phyloP scores from a whole-genome alignment of 2,888 invertebrate species.

The Oscheius sp. region DNA sequence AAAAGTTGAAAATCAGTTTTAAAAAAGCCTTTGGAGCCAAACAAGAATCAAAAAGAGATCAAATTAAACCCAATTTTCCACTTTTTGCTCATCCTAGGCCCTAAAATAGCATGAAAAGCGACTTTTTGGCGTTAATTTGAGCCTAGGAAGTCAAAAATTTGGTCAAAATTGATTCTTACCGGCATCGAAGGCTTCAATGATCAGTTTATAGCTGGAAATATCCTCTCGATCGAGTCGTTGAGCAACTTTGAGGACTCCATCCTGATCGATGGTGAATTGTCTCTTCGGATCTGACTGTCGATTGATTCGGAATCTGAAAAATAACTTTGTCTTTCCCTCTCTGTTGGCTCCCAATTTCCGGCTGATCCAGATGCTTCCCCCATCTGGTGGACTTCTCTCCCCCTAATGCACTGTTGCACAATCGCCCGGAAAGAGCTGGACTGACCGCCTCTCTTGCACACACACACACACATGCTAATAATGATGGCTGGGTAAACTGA shows the following conservation, averaged over 20 bases:
- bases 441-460: not conserved
- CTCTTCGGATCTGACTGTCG: conserved; percentile 89
- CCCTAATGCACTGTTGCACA: conserved; percentile 17
- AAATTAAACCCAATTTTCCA: too few relatives aligned
- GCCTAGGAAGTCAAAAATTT: too few relatives aligned
- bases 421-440: not conserved
- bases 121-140: too few relatives aligned
- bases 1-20: too few relatives aligned
- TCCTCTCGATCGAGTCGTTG: conserved; percentile 90
- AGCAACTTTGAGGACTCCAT: conserved; percentile 92
- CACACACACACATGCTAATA: conserved; percentile 13
- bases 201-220: conserved; percentile 92
- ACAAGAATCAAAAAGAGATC: too few relatives aligned
- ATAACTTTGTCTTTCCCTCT: not conserved
- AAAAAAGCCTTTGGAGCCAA: too few relatives aligned
- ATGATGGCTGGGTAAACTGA: conserved; percentile 13
- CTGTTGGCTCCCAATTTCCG: not conserved
- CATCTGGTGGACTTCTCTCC: conserved; percentile 1
- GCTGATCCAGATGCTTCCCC: not conserved
- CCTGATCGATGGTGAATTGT: conserved; percentile 91
- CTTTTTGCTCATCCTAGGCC: too few relatives aligned
- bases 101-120: too few relatives aligned
- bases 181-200: conserved; percentile 92
- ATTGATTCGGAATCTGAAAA: conserved; percentile 77
- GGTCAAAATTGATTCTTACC: conserved; percentile 70